Evolutionary conservation across 2,113 vertebrate species (phyloP), one percentile per base, ranked within the genome.

Genomic region (Rostratula benghalensis): DNA sequence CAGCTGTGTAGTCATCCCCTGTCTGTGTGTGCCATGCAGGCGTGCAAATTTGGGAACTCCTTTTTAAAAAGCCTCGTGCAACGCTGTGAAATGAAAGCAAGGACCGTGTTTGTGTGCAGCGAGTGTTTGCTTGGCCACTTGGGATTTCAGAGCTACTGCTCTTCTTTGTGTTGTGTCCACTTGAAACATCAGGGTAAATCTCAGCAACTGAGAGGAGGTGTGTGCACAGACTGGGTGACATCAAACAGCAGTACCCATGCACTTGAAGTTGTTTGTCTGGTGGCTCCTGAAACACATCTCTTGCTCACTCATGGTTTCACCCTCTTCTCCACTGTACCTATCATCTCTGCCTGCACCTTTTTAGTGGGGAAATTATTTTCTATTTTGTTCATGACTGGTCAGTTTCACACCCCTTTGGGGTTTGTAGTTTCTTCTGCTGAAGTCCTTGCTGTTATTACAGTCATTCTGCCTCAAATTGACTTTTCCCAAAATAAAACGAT

Each of bases 261-360:
- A 73, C 37, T 2, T 37, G 39, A 43, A 85, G 27, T 51, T 65
- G 33, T 56, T 53, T 37, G 19, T 64, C 33, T 73, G 37, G n/a
- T 83, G 56, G 30, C 20, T 16, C 11, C 46, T 39, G 28, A 78
- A 77, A 45, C 30, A 28, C 0, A 1, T 17, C 31, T 56, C 46
- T 46, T 18, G 28, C 50, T 83, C n/a, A 61, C 50, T 83, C n/a
- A 61, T 31, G 0, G 0, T 65, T 57, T 35, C 50, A 30, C 35
- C 9, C 3, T 45, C 22, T 46, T 80, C 16, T 20, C 14, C 31
- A 48, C 1, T 0, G 1, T 20, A 50, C 11, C 21, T 1, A 23
- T 41, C 30, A 16, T 54, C 79, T 81, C 69, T 79, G n/a, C 50
- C 48, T 57, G 27, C 37, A 46, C 24, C 22, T 28, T 46, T 79